phyloP scores from a whole-genome alignment of 2,113 vertebrate species.

The Corydoras maculifer region DNA sequence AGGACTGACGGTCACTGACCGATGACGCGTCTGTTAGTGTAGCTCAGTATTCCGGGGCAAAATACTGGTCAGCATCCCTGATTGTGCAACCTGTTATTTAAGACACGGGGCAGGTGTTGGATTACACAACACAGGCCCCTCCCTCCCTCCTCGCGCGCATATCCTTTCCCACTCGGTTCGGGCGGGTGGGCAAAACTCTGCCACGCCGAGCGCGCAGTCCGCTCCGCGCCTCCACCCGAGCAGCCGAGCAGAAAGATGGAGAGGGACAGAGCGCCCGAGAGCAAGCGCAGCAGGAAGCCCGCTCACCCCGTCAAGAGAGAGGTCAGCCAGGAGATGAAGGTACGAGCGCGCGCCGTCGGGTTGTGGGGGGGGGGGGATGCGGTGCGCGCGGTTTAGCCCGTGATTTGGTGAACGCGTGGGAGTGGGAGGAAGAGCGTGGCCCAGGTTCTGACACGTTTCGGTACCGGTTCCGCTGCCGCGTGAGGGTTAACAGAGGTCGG shows the following conservation, averaged over 20 bases:
- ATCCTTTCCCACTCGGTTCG: too few relatives aligned
- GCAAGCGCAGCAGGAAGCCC: conserved; percentile 92
- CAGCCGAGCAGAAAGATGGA: conserved; percentile 96
- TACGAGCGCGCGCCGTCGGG: conserved; percentile 48
- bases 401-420: background rate
- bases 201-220: background rate
- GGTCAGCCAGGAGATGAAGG: conserved; percentile 97
- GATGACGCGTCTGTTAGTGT: background rate
- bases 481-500: too few relatives aligned
- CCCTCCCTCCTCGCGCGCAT: conserved; percentile 19
- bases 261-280: conserved; percentile 93
- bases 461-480: too few relatives aligned
- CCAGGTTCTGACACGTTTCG: too few relatives aligned
- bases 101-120: conserved; percentile 54
- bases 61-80: background rate
- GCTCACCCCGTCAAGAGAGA: conserved; percentile 89
- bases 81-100: background rate
- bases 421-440: too few relatives aligned
- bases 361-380: background rate
- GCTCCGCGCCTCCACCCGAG: conserved; percentile 39
- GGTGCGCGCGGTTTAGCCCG: background rate
- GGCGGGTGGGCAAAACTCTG: conserved; percentile 8
- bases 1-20: background rate
- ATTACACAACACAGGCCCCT: conserved; percentile 53
- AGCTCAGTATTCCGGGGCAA: too few relatives aligned